Base-by-base conservation (phyloP, 2,797 vertebrate genomes). In the Poecilia gillii region DNA sequence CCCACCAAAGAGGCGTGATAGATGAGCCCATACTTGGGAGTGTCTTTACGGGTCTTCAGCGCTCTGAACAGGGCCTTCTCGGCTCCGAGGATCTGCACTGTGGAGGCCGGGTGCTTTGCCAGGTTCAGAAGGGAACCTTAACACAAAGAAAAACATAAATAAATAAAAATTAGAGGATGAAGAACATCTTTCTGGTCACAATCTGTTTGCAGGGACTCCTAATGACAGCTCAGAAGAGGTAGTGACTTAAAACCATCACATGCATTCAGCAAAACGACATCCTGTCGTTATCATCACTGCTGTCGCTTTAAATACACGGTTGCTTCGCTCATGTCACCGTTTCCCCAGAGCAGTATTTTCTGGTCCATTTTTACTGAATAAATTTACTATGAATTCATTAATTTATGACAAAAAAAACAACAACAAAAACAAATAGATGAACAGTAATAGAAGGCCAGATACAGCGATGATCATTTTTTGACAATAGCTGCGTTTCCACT, bases 1-100 rank as follows among this genome's bases (percentile, higher is more conserved):
- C 99, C 98, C 87, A 99, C 98, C 0, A 99, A 92, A 1, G 99
- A 99, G 47, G 99, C 98, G 36, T 99, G 98, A 94, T 99, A 99
- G 85, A 99, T 99, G 39, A 99, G 97, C 77, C 98, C 99, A 25
- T 99, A 99, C 84, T 99, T 99, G 31, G 99, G 98, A 0, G 98
- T 99, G 91, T 99, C 98, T 66, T 97, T 95, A 81, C 95, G 96
- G 3, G 98, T 98, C 92, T 99, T 99, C 79, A 99, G 93, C 2
- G 99, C 98, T 89, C 98, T 96, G 79, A 99, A 99, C 12, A 99
- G 96, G 43, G 98, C 98, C 74, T 99, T 99, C 92, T 99, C 98
- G 72, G 99, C 98, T 25, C 99, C 98, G 14, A 99, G 94, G 85
- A 99, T 97, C 94, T 99, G 99, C 84, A 99, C 98, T 0, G 98